Evolutionary conservation across 2,797 vertebrate species (phyloP), one percentile per base, ranked within the genome.

Genomic region (Cephalopachus bancanus): DNA sequence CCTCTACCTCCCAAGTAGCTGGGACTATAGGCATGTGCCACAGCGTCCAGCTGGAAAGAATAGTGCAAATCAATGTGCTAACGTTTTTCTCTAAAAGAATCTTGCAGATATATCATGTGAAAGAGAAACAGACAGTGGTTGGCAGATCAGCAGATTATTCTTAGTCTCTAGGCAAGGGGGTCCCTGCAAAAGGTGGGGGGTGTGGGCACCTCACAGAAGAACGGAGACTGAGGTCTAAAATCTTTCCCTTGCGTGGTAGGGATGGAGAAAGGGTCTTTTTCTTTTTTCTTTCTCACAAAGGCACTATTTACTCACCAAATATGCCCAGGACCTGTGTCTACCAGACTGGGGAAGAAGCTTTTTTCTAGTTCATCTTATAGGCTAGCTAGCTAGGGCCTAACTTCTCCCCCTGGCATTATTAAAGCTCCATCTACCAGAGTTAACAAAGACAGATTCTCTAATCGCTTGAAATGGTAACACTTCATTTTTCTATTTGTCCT

Each of bases 391-490:
- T 37, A 37, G 22, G 30, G 24, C 10, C n/a, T 53, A 74, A 67
- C n/a, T 72, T 83, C 44, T 89, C 33, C 37, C 9, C 79, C 33
- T 83, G 81, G n/a, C 20, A 44, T 89, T 94, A 87, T 89, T 80
- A 92, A 83, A 51, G 9, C 49, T 92, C 60, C 51, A 75, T 51
- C 71, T 65, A 37, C 53, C 86, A 79, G 62, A 7, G 37, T 49
- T 51, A 71, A 59, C 65, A 92, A 55, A 30, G 44, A 75, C 15
- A 17, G 57, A 65, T 65, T 28, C 55, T 62, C 44, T 60, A 80
- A 74, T 10, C 83, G 24, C 62, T 30, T 83, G 62, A 69, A 71
- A 78, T 17, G 83, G 11, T 79, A 83, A 44, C 44, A 44, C 44
- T 44, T 44, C 53, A 89, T 55, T 26, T 76, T 87, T 65, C 59